Evolutionary conservation across 2,888 invertebrate genomes (phyloP), one percentile per base, ranked within the genome.

Genomic region (Azorinus chamasolen): DNA sequence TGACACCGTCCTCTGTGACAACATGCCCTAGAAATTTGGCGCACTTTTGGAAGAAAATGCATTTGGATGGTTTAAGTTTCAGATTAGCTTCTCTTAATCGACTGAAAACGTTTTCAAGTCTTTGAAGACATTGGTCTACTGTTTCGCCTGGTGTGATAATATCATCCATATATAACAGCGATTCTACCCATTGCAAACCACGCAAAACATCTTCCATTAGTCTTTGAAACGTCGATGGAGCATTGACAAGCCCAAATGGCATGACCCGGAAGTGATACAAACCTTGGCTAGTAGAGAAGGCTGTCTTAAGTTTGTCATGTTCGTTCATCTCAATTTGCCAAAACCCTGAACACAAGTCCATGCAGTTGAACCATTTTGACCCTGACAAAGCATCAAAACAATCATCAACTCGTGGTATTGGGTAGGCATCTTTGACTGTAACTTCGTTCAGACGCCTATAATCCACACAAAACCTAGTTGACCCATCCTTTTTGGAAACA

Each of bases 141-240:
- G 63, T 41, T 18, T 53, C 48, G 0, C 59, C 63, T 41, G 68
- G 53, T 12, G 61, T 61, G 3, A 72, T 77, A 1, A 72, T 68
- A 39, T 77, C 77, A 43, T 77, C 77, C 54, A 77, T 59, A 14
- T 77, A 77, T 20, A 77, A 25, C 10, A 72, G 41, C 6, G 55
- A 77, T 45, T 61, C 63, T 27, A 25, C 53, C 69, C 72, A 79
- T 8, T 79, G 71, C 18, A 76, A 18, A 2, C 72, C 71, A 12
- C 70, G 14, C 12, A 79, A 45, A 12, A 79, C 69, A n/a, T 48
- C 32, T 32, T 82, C 68, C 77, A 88, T 72, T 20, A 83, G 51
- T 20, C 86, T 55, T 50, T 86, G 69, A 63, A 87, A 87, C 12
- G 83, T 83, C 27, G 61, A 73, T 1, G 83, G 83, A 0, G 84